These are phyloP conservation scores for Rhinolophus ferrumequinum DNA, from an alignment of 2,113 vertebrate species.

Conservation along the genomic window DNA sequence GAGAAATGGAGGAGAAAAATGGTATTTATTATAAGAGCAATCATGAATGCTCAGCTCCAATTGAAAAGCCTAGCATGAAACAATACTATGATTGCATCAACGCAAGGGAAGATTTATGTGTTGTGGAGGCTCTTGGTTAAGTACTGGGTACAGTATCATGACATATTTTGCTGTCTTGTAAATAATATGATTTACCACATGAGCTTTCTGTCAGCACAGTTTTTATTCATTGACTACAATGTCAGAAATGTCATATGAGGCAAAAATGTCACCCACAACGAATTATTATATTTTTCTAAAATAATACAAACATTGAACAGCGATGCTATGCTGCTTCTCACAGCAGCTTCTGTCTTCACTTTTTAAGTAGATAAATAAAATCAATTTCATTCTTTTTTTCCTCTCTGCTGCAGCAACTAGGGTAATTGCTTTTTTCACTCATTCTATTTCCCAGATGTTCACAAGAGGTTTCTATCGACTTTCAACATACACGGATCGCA, in stretches of 20 bases:
- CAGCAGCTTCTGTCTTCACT: conserved; percentile 75
- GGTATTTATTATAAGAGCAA: conserved; percentile 67
- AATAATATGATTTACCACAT: conserved; percentile 60
- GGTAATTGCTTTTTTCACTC: conserved; percentile 34
- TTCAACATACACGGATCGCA: background rate
- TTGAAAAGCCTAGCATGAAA: conserved; percentile 70
- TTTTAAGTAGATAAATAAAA: conserved; percentile 50
- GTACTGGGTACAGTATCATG: conserved; percentile 50
- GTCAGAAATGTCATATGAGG: conserved; percentile 79
- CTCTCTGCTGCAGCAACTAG: background rate
- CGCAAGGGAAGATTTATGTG: conserved; percentile 73
- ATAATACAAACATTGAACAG: conserved; percentile 64
- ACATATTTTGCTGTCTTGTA: conserved; percentile 78
- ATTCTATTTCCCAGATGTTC: background rate
- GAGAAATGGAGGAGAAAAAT: conserved; percentile 74
- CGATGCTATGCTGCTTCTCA: conserved; percentile 73
- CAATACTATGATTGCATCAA: conserved; percentile 73
- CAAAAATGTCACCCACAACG: conserved; percentile 70
- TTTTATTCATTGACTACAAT: conserved; percentile 83
- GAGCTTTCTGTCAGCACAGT: conserved; percentile 71
- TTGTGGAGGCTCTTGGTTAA: conserved; percentile 65
- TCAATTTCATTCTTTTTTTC: conserved; percentile 13
- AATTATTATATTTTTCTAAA: conserved; percentile 80
- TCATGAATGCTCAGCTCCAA: conserved; percentile 64
- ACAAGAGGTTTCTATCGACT: background rate